phyloP scores from a whole-genome alignment of 2,113 vertebrate species.

The Isichthys henryi region DNA sequence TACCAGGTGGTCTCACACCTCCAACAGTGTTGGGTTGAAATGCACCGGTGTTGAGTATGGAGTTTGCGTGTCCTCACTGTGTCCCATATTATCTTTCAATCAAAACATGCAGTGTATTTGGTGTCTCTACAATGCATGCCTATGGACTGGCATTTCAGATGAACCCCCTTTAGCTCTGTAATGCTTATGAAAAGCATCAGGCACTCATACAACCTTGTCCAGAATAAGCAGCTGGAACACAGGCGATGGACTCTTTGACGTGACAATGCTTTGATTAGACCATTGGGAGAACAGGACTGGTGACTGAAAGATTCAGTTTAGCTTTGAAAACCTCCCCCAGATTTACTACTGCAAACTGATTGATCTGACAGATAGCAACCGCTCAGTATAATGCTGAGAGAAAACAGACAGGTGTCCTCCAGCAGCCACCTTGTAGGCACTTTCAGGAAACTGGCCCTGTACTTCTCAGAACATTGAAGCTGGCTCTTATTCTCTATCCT shows the following conservation, averaged over 20 bases:
- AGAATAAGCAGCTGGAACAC: neutral
- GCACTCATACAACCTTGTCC: neutral
- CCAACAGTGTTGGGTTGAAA: neutral
- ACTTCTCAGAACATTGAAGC: neutral
- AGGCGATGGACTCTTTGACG: neutral
- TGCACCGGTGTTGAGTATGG: neutral
- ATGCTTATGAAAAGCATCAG: neutral
- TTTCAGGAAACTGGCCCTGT: neutral
- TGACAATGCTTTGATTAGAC: neutral
- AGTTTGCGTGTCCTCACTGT: neutral
- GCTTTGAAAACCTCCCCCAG: neutral
- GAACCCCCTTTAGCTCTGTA: neutral
- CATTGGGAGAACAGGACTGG: neutral
- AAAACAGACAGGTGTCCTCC: neutral
- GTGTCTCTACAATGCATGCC: neutral
- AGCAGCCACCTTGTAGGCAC: neutral
- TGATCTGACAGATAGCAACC: neutral
- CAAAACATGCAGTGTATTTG: neutral
- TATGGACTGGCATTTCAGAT: neutral
- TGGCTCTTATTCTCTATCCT: neutral
- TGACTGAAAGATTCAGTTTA: neutral
- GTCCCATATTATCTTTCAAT: neutral
- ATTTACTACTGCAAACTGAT: neutral
- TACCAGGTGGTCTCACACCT: neutral
- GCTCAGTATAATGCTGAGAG: neutral